A percentile compares a stretch with the other conserved stretches of the same genome.
These are phyloP conservation scores for Silurus glanis DNA, from an alignment of 2,113 vertebrate species.

Conservation along the genomic window DNA sequence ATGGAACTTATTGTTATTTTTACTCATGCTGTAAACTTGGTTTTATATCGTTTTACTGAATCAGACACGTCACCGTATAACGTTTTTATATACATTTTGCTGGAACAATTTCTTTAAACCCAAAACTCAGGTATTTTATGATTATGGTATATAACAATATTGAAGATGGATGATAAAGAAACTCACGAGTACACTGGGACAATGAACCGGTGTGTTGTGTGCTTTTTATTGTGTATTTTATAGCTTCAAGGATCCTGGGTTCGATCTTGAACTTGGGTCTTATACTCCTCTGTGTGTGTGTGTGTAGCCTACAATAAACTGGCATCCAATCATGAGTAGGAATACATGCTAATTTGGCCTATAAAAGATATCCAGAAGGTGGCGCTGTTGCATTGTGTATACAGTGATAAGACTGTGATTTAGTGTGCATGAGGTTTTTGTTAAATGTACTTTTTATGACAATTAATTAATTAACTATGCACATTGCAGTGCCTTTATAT, in stretches of 20 bases:
- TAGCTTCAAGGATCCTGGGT: neutral
- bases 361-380: slow-evolving; percentile 5
- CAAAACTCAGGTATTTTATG: slow-evolving; percentile 42
- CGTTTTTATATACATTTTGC: slow-evolving; percentile 15
- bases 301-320: neutral
- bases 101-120: slow-evolving; percentile 1
- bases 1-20: slow-evolving; percentile 23
- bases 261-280: neutral
- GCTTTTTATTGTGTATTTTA: neutral
- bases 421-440: neutral
- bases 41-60: slow-evolving; percentile 33
- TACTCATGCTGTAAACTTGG: neutral
- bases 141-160: neutral
- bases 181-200: neutral
- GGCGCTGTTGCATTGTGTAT: slow-evolving; percentile 24
- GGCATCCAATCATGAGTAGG: neutral
- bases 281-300: neutral
- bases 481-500: neutral
- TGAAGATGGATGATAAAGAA: neutral
- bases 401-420: neutral
- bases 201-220: neutral
- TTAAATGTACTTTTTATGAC: neutral
- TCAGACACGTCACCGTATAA: neutral
- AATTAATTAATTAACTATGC: neutral
- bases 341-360: neutral